These are phyloP conservation scores for Lepus timidus DNA, from an alignment of 2,113 vertebrate species.

Conservation along the genomic window DNA sequence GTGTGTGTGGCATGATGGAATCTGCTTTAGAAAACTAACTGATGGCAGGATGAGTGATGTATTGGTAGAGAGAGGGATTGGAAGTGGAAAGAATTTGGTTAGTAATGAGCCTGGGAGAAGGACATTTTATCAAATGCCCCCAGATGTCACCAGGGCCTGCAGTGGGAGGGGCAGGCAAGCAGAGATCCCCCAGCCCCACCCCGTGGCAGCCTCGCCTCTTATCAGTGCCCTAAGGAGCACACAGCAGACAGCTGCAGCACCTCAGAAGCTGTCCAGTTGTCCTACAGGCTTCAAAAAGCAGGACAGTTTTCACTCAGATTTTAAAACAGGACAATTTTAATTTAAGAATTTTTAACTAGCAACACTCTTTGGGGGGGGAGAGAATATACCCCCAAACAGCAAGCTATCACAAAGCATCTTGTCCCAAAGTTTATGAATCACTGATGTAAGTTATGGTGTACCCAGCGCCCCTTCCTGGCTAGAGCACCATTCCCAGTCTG, in stretches of 20 bases:
- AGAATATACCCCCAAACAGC: slow-evolving; percentile 7
- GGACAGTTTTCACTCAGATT: background rate
- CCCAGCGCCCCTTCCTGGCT: background rate
- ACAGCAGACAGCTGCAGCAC: background rate
- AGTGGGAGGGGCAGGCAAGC: background rate
- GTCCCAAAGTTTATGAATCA: slow-evolving; percentile 3
- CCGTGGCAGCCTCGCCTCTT: background rate
- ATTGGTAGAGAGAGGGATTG: background rate
- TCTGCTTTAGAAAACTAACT: slow-evolving; percentile 35
- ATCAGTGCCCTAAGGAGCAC: background rate
- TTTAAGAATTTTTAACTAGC: background rate
- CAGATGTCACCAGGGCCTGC: background rate
- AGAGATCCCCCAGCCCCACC: background rate
- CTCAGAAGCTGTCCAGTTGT: background rate
- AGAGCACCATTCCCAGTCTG: background rate
- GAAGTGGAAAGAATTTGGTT: background rate
- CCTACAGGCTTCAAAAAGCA: slow-evolving; percentile 7
- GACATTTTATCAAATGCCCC: slow-evolving; percentile 50
- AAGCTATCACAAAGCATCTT: background rate
- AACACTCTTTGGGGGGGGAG: background rate
- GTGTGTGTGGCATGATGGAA: background rate
- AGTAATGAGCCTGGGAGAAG: slow-evolving; percentile 13
- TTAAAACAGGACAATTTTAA: slow-evolving; percentile 7
- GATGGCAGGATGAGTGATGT: background rate
- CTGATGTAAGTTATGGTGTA: background rate